Evolutionary conservation across 2,113 vertebrate genomes (phyloP).

Genomic region (Galbula dea): DNA sequence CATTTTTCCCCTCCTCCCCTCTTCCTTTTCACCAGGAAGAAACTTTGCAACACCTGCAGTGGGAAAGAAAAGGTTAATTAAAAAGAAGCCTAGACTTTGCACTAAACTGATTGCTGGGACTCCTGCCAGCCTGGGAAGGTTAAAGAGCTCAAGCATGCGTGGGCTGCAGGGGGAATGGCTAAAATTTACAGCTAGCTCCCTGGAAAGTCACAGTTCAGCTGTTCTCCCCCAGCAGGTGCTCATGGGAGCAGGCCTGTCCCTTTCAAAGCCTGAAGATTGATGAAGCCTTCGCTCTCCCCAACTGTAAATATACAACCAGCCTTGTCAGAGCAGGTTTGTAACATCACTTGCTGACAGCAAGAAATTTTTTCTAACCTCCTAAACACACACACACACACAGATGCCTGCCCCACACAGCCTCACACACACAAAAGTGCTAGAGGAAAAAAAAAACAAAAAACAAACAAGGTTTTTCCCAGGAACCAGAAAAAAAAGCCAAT

Average conservation of each 20-base stretch:
- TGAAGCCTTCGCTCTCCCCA: slow-evolving; percentile 75
- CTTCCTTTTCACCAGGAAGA: slow-evolving; percentile 14
- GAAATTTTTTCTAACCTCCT: slow-evolving; percentile 61
- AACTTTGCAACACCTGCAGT: slow-evolving; percentile 57
- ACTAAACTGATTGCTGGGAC: slow-evolving; percentile 62
- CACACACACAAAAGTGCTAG: not conserved
- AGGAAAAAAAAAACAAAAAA: not conserved
- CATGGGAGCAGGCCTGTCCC: slow-evolving; percentile 68
- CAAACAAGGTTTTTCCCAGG: not conserved
- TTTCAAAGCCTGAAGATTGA: slow-evolving; percentile 75
- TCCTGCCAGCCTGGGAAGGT: slow-evolving; percentile 69
- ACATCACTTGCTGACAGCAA: slow-evolving; percentile 72
- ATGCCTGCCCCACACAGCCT: not conserved
- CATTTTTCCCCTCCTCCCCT: not conserved
- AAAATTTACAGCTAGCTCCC: slow-evolving; percentile 70
- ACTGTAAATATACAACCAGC: slow-evolving; percentile 81
- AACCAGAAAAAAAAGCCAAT: not conserved
- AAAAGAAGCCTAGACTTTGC: slow-evolving; percentile 56
- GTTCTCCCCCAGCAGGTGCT: slow-evolving; percentile 75
- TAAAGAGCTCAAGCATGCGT: slow-evolving; percentile 66
- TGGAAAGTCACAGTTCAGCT: slow-evolving; percentile 77
- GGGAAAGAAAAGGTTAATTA: slow-evolving; percentile 73
- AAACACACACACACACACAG: not conserved
- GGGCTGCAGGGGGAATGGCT: slow-evolving; percentile 51
- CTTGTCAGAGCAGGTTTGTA: slow-evolving; percentile 77